phyloP scores from a whole-genome alignment of 2,113 vertebrate genomes.

The Cyphotilapia sp. region DNA sequence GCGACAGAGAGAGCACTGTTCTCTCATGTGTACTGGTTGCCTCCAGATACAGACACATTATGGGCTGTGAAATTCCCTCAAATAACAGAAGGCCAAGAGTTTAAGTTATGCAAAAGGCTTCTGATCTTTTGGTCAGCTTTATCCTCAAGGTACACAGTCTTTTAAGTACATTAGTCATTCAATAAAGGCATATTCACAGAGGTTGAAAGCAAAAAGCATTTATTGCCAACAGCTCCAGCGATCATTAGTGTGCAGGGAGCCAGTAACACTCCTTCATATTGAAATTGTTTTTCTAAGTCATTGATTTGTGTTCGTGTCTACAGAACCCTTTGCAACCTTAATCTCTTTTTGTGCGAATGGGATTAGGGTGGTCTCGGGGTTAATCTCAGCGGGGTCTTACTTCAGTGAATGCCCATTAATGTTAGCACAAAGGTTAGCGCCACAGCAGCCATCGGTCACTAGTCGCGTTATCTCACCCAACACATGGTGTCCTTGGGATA shows the following conservation, averaged over 20 bases:
- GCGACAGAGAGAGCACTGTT: not conserved
- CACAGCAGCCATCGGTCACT: not conserved
- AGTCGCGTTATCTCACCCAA: slow-evolving; percentile 36
- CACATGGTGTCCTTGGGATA: slow-evolving; percentile 34
- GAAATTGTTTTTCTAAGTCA: not conserved
- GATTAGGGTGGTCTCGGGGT: slow-evolving; percentile 27
- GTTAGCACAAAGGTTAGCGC: slow-evolving; percentile 15
- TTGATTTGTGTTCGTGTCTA: not conserved
- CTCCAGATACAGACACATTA: not conserved
- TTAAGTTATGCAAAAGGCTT: not conserved
- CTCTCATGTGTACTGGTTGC: not conserved
- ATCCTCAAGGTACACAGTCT: not conserved
- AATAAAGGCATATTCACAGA: not conserved
- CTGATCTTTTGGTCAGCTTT: not conserved
- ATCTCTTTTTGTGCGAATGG: slow-evolving; percentile 33
- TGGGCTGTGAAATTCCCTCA: not conserved
- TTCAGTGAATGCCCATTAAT: slow-evolving; percentile 27
- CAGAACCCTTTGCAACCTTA: not conserved
- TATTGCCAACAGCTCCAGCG: not conserved
- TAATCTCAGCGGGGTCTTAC: slow-evolving; percentile 33
- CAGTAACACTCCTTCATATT: not conserved
- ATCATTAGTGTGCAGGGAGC: not conserved
- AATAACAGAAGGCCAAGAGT: not conserved
- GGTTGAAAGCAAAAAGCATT: not conserved
- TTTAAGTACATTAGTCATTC: not conserved